Evolutionary conservation across 2,797 vertebrate species (phyloP).

Genomic region (Phaenicophaeus curvirostris): DNA sequence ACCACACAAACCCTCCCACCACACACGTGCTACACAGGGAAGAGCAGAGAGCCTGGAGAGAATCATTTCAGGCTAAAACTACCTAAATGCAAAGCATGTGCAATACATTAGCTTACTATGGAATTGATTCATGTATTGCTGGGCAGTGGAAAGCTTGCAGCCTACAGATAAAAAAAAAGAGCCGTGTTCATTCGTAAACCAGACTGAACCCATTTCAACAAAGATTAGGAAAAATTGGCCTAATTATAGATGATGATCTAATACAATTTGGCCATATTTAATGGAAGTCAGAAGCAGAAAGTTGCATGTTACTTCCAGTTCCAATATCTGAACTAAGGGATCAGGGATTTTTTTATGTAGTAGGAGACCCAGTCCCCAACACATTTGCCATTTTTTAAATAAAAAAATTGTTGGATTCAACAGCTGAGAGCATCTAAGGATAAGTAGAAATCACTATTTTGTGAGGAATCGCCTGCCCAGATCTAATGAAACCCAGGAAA

Average conservation of each 20-base stretch:
- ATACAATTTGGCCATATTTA: constrained; percentile 43
- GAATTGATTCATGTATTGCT: background rate
- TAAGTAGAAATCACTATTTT: background rate
- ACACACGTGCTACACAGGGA: background rate
- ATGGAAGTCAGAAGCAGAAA: constrained; percentile 48
- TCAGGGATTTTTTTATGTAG: background rate
- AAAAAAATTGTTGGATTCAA: background rate
- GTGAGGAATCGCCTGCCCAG: background rate
- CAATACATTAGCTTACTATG: constrained; percentile 5
- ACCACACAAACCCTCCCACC: background rate
- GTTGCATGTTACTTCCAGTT: constrained; percentile 13
- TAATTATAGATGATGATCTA: constrained; percentile 44
- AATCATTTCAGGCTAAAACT: constrained; percentile 2
- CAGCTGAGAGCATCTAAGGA: background rate
- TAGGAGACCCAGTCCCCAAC: background rate
- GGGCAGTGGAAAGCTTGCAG: constrained; percentile 1
- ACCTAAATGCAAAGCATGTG: constrained; percentile 32
- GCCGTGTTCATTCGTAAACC: constrained; percentile 20
- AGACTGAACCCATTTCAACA: constrained; percentile 45
- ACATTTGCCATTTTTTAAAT: background rate
- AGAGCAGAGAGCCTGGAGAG: constrained; percentile 7
- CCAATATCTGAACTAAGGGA: constrained; percentile 9
- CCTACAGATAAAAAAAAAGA: background rate
- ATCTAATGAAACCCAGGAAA: background rate
- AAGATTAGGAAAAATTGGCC: constrained; percentile 47